Evolutionary conservation across 2,888 invertebrate genomes (phyloP), one percentile per base, ranked within the genome.

Genomic region (Hyposoter dolosus): DNA sequence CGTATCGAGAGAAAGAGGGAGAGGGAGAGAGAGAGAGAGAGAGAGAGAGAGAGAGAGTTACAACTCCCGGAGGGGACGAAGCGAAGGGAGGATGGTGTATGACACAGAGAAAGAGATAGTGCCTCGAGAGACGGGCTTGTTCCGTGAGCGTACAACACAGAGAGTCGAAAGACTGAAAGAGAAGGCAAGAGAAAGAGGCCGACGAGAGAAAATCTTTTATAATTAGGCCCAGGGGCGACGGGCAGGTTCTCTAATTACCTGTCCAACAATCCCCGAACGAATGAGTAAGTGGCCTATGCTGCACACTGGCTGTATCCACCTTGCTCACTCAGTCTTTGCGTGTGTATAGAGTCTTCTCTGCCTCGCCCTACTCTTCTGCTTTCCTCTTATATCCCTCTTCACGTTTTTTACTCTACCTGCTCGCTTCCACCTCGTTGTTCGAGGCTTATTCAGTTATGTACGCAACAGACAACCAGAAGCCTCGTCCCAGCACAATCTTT

Each of bases 161-260:
- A 60, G 60, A 69, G 53, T 65, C 72, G 75, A 23, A 77, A 86
- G 81, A 84, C 82, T 75, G 76, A 85, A 80, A 80, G 74, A 82
- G 79, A 83, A 86, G 53, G 81, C 82, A 65, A 63, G 79, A 83
- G 79, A 82, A 86, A 80, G 79, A 68, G 80, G 65, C 81, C 69
- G 66, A 77, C 68, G 79, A 77, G 82, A 86, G 43, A 84, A 84
- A 86, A 88, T 88, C 89, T 91, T 92, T 93, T 92, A 92, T 94
- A 93, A 94, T 93, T 94, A 93, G 92, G 93, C 93, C 93, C 92
- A 90, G 89, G 89, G 93, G 93, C 93, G 90, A 92, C 91, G 90
- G 91, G 92, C 69, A 56, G 90, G 93, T 92, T 90, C 92, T 92
- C 93, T 94, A 93, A 94, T 93, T 93, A 93, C 92, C 91, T 90